Conservation (phyloP, 2,888 invertebrate species). For the Cryptus armator region DNA sequence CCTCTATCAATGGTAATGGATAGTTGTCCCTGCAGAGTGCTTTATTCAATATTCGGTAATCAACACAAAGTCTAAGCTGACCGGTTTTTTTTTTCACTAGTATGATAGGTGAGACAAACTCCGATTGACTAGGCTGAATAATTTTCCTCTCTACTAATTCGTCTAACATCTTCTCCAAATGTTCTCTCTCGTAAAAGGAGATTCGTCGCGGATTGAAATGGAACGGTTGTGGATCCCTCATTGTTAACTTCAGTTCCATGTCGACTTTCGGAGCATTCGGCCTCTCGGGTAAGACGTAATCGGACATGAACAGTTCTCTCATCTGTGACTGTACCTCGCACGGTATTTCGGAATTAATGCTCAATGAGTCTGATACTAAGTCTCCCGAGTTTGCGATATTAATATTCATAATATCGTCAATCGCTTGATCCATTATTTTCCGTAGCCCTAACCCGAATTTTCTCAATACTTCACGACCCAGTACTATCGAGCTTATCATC, state of each 20-base stretch:
- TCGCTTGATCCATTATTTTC: conserved; percentile 28
- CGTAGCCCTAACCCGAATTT: conserved; percentile 45
- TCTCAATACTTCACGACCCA: conserved; percentile 54
- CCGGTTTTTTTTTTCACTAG: conserved; percentile 60
- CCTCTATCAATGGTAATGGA: conserved; percentile 62
- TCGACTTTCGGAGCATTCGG: conserved; percentile 55
- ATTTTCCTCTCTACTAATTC: conserved; percentile 49
- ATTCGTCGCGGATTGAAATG: conserved; percentile 60
- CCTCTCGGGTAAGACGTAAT: conserved; percentile 48
- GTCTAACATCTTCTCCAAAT: conserved; percentile 54
- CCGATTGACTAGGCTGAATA: conserved; percentile 62
- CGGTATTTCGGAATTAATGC: conserved; percentile 44
- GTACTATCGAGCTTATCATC: conserved; percentile 51
- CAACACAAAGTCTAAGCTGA: conserved; percentile 53
- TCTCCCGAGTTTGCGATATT: not conserved
- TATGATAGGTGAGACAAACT: conserved; percentile 63
- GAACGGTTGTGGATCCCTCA: conserved; percentile 29
- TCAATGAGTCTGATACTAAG: conserved; percentile 22
- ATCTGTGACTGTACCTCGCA: conserved; percentile 14
- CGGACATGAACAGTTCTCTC: conserved; percentile 37
- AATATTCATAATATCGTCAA: conserved; percentile 52
- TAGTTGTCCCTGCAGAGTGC: conserved; percentile 54
- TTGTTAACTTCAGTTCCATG: conserved; percentile 44
- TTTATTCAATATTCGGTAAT: conserved; percentile 56
- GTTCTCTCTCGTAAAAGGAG: conserved; percentile 54